These are phyloP conservation scores for Sebastes kiyomatsui DNA, from an alignment of 2,797 vertebrate genomes.

Conservation along the genomic window DNA sequence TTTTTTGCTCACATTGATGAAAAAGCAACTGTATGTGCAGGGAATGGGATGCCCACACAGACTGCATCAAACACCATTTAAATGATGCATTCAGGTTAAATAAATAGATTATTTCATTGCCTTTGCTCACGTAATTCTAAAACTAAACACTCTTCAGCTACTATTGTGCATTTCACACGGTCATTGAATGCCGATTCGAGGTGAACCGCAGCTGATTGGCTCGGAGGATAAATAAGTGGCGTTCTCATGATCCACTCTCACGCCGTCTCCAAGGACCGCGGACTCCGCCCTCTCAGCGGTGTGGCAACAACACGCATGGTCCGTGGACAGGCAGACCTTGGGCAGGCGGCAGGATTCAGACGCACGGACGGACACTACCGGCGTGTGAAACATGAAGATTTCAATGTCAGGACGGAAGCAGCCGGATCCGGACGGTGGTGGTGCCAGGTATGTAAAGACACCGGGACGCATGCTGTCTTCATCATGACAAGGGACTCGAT, in stretches of 20 bases:
- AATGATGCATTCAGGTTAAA: neutral
- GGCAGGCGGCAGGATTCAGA: slow-evolving; percentile 22
- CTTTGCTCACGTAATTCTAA: neutral
- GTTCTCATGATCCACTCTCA: slow-evolving; percentile 49
- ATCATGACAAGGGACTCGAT: slow-evolving; percentile 17
- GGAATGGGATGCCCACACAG: too few species aligned
- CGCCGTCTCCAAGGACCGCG: slow-evolving; percentile 68
- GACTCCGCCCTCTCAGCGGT: slow-evolving; percentile 64
- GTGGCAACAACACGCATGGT: slow-evolving; percentile 76
- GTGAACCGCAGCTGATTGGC: slow-evolving; percentile 62
- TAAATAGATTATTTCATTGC: neutral
- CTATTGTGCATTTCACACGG: neutral
- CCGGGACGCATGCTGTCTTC: neutral
- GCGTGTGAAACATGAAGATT: slow-evolving; percentile 31
- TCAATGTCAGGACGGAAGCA: neutral
- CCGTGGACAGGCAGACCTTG: slow-evolving; percentile 43
- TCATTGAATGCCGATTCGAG: neutral
- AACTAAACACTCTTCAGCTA: neutral
- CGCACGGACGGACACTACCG: neutral
- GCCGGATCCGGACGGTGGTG: neutral
- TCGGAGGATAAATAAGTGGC: slow-evolving; percentile 47
- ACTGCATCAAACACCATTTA: neutral
- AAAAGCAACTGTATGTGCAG: neutral
- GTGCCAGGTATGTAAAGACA: slow-evolving; percentile 40
- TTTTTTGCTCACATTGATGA: neutral